Evolutionary conservation across 2,113 vertebrate species (phyloP), one percentile per base, ranked within the genome.

Genomic region (Phodopus roborovskii): DNA sequence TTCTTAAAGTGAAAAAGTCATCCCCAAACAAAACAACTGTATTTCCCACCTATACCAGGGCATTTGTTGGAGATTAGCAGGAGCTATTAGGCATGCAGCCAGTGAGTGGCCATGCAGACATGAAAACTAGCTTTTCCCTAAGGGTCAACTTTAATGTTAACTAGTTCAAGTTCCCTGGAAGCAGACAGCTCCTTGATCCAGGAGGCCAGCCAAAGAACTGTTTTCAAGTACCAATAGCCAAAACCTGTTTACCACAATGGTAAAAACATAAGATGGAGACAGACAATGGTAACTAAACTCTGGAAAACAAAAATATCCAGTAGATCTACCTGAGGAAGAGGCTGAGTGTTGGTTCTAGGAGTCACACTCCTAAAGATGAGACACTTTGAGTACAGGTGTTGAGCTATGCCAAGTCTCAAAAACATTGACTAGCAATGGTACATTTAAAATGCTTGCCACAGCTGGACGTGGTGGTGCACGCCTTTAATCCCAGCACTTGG

Each of bases 391-490:
- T 97, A 94, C 13, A 60, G 96, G 89, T 78, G 94, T 97, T 70
- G 96, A 95, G 82, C 92, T 97, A 95, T 28, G 96, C 95, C 98
- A 96, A 94, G 95, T 98, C 95, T 98, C 96, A 95, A 96, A 94
- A 96, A 97, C 84, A 60, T 74, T 33, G 94, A 97, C 94, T 36
- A 93, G 97, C 94, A 91, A 64, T 19, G 64, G 83, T 45, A 91
- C 83, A 86, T 28, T 78, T 92, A 88, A 92, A 88, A 90, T 45
- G 73, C 81, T 75, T 92, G 96, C 87, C 92, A 39, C 68, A 71
- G 68, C 68, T 71, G 36, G 17, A 36, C 17, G 68, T n/a, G 36
- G 68, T 8, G 68, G 68, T 0, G 15, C 68, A 70, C 0, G 0
- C 16, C 36, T 71, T n/a, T n/a, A n/a, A 19, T 71, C 5, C 33